Evolutionary conservation across 2,888 invertebrate species (phyloP).

Genomic region (Hyposoter didymator): DNA sequence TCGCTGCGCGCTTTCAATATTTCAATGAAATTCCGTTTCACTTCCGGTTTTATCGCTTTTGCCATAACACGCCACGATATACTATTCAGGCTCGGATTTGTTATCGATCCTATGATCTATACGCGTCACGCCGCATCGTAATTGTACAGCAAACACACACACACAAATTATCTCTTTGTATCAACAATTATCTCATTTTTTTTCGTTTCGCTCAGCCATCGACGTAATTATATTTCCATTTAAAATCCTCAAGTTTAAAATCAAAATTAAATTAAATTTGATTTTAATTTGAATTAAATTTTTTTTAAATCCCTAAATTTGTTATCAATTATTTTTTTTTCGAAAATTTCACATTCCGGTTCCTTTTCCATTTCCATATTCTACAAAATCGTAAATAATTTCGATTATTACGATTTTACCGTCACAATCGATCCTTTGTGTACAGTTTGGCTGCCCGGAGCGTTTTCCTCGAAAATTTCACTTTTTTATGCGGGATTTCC

Average conservation of each 20-base stretch:
- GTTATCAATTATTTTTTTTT: background rate
- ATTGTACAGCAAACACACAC: background rate
- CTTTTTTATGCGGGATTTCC: background rate
- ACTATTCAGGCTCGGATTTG: conserved; percentile 22
- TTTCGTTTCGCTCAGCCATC: background rate
- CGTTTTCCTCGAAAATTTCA: background rate
- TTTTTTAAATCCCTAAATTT: background rate
- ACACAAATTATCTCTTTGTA: background rate
- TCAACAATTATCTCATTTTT: background rate
- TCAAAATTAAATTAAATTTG: background rate
- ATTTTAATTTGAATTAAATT: too few relatives aligned
- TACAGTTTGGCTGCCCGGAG: background rate
- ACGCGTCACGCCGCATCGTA: conserved; percentile 50
- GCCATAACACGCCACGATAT: conserved; percentile 7
- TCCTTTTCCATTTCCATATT: background rate
- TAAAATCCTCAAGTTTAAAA: too few relatives aligned
- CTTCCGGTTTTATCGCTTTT: conserved; percentile 26
- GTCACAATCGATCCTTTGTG: background rate
- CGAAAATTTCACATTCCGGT: background rate
- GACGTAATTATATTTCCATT: conserved; percentile 10
- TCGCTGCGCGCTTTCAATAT: background rate
- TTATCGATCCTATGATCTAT: conserved; percentile 59
- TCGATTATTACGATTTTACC: background rate
- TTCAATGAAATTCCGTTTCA: conserved; percentile 27
- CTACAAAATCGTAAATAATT: too few relatives aligned